A percentile compares a stretch with the other conserved stretches of the same genome.
These are phyloP conservation scores for Halichondria panicea DNA, from an alignment of 37 sponge, comb jelly and placozoan genomes.

Conservation along the genomic window DNA sequence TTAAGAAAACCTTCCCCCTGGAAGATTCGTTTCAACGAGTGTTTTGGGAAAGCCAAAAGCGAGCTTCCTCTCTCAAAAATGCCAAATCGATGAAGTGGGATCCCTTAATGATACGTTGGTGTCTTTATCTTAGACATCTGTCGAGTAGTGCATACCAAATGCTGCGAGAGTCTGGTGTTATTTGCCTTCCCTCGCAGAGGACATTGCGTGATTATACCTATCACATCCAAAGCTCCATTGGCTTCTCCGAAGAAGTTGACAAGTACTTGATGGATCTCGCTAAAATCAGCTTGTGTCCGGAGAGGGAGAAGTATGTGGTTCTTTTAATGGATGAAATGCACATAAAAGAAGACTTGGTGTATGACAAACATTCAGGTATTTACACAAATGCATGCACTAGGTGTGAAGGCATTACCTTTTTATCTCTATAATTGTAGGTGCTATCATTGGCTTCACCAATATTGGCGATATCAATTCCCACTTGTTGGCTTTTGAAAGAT, in stretches of 20 bases:
- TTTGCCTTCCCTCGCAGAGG: constrained; percentile 23
- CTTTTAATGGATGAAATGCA: constrained; percentile 52
- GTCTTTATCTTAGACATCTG: constrained; percentile 18
- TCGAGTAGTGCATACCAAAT: constrained; percentile 29
- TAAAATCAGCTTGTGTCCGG: constrained; percentile 9
- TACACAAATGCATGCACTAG: too few relatives aligned
- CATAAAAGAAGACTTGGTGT: too few relatives aligned
- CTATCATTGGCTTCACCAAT: constrained; percentile 41
- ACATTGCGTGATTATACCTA: constrained; percentile 23
- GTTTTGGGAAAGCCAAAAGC: constrained; percentile 27
- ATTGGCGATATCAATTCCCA: constrained; percentile 16
- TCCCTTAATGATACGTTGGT: constrained; percentile 21
- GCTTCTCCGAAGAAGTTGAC: constrained; percentile 30
- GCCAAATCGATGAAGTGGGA: constrained; percentile 7
- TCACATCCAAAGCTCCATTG: constrained; percentile 5
- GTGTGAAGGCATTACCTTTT: neutral
- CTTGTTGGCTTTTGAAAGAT: neutral
- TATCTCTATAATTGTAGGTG: neutral
- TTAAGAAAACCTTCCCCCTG: neutral
- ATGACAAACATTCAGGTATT: too few relatives aligned
- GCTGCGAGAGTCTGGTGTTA: constrained; percentile 4
- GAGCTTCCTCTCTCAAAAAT: constrained; percentile 5
- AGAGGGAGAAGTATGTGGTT: constrained; percentile 28
- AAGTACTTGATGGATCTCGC: constrained; percentile 25
- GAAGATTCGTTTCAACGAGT: constrained; percentile 14